phyloP scores from a whole-genome alignment of 2,797 vertebrate species.

The Bufotes viridis region DNA sequence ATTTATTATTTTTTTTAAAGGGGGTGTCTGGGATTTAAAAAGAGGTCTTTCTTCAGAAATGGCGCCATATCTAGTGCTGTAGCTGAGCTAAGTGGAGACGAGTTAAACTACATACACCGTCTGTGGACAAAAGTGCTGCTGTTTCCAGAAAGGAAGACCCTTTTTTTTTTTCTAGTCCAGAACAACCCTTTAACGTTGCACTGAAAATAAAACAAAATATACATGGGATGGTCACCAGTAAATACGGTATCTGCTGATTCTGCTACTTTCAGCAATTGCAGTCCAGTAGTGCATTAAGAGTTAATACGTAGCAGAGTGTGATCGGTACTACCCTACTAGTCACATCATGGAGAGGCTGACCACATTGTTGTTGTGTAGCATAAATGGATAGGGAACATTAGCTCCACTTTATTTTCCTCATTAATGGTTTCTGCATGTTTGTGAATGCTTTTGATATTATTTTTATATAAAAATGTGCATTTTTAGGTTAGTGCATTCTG shows the following conservation, averaged over 20 bases:
- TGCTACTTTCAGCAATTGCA: not conserved
- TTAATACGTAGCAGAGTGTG: not conserved
- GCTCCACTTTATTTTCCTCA: not conserved
- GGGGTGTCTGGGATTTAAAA: too few species aligned
- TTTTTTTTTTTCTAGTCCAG: not conserved
- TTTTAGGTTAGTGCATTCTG: not conserved
- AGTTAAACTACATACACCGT: not conserved
- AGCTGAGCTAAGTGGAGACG: not conserved
- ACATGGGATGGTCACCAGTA: not conserved
- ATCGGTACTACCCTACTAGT: not conserved
- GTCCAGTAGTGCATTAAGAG: not conserved
- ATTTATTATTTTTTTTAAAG: not conserved
- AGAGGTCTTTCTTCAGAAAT: too few species aligned
- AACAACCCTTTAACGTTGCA: not conserved
- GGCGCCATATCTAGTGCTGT: not conserved
- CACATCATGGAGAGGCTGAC: not conserved
- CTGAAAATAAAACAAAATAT: not conserved
- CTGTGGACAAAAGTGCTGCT: not conserved
- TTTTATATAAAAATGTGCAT: slow-evolving; percentile 17
- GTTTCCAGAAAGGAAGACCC: not conserved
- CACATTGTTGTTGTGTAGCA: not conserved
- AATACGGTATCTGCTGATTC: not conserved
- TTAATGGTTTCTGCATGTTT: not conserved
- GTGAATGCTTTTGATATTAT: slow-evolving; percentile 9
- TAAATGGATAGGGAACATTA: not conserved